Conservation (phyloP, 2,113 vertebrate species). For the Isichthys henryi region DNA sequence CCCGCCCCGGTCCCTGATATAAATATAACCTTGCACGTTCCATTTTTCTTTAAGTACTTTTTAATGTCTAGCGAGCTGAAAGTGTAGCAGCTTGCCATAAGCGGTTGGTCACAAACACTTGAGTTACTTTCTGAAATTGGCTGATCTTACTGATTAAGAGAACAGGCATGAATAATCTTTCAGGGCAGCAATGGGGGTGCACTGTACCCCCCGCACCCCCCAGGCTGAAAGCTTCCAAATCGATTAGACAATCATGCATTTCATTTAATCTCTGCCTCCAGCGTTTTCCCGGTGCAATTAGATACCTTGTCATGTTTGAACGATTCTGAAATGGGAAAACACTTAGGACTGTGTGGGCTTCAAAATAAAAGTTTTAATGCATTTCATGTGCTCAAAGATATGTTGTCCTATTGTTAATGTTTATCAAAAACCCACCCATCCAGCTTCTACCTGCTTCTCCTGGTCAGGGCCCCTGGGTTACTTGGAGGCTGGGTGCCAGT, state of each 20-base stretch:
- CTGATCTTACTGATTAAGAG: background rate
- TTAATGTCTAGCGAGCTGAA: background rate
- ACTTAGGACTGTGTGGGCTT: background rate
- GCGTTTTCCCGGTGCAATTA: background rate
- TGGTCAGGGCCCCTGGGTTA: background rate
- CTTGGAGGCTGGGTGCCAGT: background rate
- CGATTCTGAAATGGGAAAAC: background rate
- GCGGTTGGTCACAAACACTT: background rate
- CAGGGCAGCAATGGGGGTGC: background rate
- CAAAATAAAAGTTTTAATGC: background rate
- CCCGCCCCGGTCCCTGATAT: background rate
- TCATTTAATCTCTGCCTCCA: background rate
- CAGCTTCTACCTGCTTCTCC: background rate
- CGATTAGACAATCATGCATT: background rate
- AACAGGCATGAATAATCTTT: background rate
- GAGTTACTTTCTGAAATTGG: background rate
- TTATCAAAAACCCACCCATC: background rate
- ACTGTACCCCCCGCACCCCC: background rate
- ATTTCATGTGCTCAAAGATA: background rate
- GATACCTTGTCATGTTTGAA: constrained; percentile 9
- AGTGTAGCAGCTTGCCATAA: background rate
- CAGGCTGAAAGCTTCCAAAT: background rate
- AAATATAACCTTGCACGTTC: background rate
- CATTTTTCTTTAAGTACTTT: background rate
- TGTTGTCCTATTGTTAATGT: background rate